Base-by-base conservation (phyloP, 37 sponge, comb jelly and placozoan genomes). In the Chondrilla cf. caribensis region DNA sequence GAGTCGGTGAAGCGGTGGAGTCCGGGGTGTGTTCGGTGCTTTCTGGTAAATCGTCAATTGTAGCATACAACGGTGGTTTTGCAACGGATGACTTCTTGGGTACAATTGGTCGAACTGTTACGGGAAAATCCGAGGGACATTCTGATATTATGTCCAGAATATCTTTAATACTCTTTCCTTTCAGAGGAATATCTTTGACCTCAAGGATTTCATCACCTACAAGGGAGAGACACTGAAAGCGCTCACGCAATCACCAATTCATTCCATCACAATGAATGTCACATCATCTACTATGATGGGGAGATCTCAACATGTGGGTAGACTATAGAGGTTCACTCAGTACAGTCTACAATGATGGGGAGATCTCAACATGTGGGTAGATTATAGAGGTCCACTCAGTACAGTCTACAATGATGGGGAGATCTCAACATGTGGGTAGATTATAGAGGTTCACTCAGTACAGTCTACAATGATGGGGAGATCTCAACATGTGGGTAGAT, bases 161-260 rank as follows among this genome's bases (percentile, higher is more conserved):
- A 24, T 73, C 76, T 39, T 73, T 73, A 40, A 73, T 38, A 6
- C 76, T 73, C 76, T 73, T 73, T 6, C 76, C 76, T 40, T 73
- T 73, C 40, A 73, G 24, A 25, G 76, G 76, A 40, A 42, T 73
- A 24, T 73, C 44, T 2, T 37, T 39, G 24, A 73, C 36, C 11
- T 73, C 76, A n/a, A 73, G 22, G 3, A 73, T n/a, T 22, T 73
- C 76, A 6, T 73, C 76, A 43, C 76, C 76, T 73, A 36, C 37
- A 70, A 8, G 21, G 40, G 39, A 70, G 6, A 62, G 29, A 15
- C 11, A 55, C 57, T 17, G 17, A 55, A 19, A 19, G 57, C 57
- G n/a, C n/a, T n/a, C n/a, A n/a, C n/a, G n/a, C n/a, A n/a, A n/a
- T n/a, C n/a, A n/a, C n/a, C n/a, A 15, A 65, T 25, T 24, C 67